Conservation (phyloP, 2,113 vertebrate species). For the Mustela lutreola region DNA sequence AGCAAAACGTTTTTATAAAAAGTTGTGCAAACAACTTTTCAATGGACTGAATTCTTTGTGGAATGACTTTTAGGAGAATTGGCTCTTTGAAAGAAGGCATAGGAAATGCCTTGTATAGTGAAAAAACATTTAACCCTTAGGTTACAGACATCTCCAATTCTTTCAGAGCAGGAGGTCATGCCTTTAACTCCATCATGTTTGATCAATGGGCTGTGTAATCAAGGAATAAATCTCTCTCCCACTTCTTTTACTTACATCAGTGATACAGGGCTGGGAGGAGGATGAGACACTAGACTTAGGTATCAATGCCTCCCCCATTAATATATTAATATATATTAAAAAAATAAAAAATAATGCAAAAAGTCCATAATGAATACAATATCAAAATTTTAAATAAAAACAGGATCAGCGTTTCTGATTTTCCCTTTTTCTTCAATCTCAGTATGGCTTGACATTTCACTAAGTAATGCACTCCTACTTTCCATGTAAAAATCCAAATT, state of each 20-base stretch:
- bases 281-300: not conserved
- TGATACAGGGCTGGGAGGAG: not conserved
- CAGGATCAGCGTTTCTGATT: not conserved
- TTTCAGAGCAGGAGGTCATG: not conserved
- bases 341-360: constrained; percentile 28
- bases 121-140: not conserved
- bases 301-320: fast-evolving
- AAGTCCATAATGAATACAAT: not conserved
- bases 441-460: not conserved
- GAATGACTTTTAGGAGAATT: constrained; percentile 6
- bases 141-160: not conserved
- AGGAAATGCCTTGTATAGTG: not conserved
- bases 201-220: not conserved
- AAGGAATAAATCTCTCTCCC: not conserved
- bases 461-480: not conserved
- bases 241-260: not conserved
- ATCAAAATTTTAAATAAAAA: not conserved
- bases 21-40: constrained; percentile 8
- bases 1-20: constrained; percentile 14
- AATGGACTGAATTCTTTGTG: not conserved
- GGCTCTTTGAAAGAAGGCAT: not conserved
- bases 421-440: not conserved
- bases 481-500: not conserved
- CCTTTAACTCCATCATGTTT: not conserved
- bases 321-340: not conserved